Evolutionary conservation across 2,888 invertebrate genomes (phyloP), one percentile per base, ranked within the genome.

Genomic region (Trissolcus brochymenae): DNA sequence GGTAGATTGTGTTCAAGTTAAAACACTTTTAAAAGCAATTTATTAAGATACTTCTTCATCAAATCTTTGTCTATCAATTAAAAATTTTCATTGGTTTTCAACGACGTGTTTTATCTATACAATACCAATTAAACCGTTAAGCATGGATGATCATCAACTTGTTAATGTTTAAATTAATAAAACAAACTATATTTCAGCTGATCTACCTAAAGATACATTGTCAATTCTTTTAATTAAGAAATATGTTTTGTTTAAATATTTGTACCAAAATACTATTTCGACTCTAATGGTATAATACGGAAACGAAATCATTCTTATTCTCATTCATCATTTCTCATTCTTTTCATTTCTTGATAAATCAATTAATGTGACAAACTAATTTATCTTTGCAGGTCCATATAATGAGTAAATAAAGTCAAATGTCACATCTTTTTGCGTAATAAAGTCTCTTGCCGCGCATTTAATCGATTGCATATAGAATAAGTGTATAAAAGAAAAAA

Each of bases 1-100:
- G 77, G 71, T 62, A 72, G 76, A 67, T 62, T 53, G 59, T 71
- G 66, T 71, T 67, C 56, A 49, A 53, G 53, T 65, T 29, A 62
- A 57, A 46, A 46, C 11, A 46, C 35, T 35, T 35, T 9, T 11
- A 35, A 19, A 19, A 35, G 35, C 35, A 35, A 35, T 35, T 9
- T 11, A 35, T 35, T 35, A 11, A 35, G 35, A 2, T 11, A 9
- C 35, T 35, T 35, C 6, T 9, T 35, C 35, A 35, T 35, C 9
- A 35, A 49, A 59, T 19, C 41, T 67, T 74, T 40, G 40, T 56
- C 41, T 19, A 16, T 11, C 14, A 55, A n/a, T 16, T 35, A 19
- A 9, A 35, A 35, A 9, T 35, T 11, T 43, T 54, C 4, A 4
- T 13, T 29, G 19, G 60, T 73, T 73, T 61, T 67, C 73, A 57